These are phyloP conservation scores for Agrotis segetum DNA, from an alignment of 2,888 invertebrate genomes.

Conservation along the genomic window DNA sequence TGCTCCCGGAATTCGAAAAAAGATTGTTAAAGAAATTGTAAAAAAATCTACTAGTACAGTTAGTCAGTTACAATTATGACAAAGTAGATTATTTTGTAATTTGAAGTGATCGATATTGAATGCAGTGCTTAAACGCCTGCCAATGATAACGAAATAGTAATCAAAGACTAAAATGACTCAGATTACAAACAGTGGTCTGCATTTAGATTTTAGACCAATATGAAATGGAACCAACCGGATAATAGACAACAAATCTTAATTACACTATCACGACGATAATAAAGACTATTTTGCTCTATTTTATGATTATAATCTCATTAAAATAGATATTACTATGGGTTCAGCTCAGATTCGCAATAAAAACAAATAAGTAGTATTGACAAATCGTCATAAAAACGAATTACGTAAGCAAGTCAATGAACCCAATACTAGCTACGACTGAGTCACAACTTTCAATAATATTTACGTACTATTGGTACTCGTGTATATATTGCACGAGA, in stretches of 20 bases:
- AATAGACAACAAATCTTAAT: conserved; percentile 8
- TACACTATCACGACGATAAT: conserved; percentile 19
- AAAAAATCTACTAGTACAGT: background rate
- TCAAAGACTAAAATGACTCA: background rate
- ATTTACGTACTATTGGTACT: background rate
- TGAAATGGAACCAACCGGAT: conserved; percentile 11
- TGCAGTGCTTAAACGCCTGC: background rate
- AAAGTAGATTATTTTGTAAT: background rate
- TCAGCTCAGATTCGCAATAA: conserved; percentile 11
- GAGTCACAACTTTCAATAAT: conserved; percentile 9
- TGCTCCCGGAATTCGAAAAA: background rate
- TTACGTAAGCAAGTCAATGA: conserved; percentile 57
- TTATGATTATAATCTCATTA: conserved; percentile 19
- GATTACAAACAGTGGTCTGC: background rate
- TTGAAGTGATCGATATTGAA: background rate
- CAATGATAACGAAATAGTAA: background rate
- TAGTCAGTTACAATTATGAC: background rate
- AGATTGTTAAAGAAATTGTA: background rate
- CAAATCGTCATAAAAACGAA: conserved; percentile 37
- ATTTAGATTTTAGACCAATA: conserved; percentile 18
- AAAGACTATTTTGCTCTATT: conserved; percentile 7
- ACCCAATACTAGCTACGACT: conserved; percentile 35
- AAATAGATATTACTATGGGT: conserved; percentile 34
- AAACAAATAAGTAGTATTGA: conserved; percentile 31
- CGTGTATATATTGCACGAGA: too few relatives aligned